phyloP scores from a whole-genome alignment of 1,140 invertebrate species.

The Cydia fagiglandana region DNA sequence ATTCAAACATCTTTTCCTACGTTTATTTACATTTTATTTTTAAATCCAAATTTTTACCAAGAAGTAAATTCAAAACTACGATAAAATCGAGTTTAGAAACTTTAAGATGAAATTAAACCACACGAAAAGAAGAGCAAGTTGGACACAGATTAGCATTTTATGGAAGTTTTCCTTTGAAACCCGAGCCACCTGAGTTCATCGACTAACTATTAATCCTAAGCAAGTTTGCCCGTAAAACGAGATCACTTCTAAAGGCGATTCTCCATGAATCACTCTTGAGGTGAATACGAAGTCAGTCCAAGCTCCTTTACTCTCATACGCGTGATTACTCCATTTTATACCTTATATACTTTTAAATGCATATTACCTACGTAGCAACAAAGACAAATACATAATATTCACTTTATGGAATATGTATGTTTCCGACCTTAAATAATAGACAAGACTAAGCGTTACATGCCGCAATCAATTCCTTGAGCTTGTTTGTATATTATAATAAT shows the following conservation, averaged over 20 bases:
- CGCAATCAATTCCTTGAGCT: no score
- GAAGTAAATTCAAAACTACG: neutral
- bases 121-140: conserved; percentile 25
- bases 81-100: conserved; percentile 14
- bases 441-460: no score
- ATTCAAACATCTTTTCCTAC: neutral
- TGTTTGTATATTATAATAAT: no score
- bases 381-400: no score
- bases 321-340: no score
- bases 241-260: conserved; percentile 15
- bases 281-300: neutral
- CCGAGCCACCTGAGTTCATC: conserved; percentile 25
- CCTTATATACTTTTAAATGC: no score
- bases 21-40: neutral
- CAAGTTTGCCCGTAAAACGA: conserved; percentile 27
- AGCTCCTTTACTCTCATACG: no score
- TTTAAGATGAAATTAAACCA: conserved; percentile 21
- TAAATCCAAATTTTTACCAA: neutral
- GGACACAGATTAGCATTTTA: conserved; percentile 31
- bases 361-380: no score
- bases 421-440: no score
- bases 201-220: conserved; percentile 28
- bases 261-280: neutral
- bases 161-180: conserved; percentile 32
- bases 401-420: no score